Conservation (phyloP, 2,888 invertebrate species). For the Sycophila texana region DNA sequence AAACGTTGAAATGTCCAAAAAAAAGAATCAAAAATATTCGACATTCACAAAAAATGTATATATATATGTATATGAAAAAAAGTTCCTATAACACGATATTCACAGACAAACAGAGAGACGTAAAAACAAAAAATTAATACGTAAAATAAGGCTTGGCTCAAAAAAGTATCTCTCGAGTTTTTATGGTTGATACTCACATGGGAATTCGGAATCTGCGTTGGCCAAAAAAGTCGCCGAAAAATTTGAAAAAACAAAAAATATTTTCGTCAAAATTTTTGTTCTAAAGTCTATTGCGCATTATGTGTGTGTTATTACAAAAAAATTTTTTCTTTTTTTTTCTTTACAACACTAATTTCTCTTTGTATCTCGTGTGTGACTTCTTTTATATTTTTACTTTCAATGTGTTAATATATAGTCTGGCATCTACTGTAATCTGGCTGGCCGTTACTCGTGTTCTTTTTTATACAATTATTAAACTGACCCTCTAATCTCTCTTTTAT, state of each 20-base stretch:
- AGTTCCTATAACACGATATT: slow-evolving; percentile 36
- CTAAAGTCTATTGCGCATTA: slow-evolving; percentile 69
- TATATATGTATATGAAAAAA: neutral
- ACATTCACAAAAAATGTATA: slow-evolving; percentile 40
- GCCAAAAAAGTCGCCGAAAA: slow-evolving; percentile 75
- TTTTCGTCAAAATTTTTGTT: slow-evolving; percentile 74
- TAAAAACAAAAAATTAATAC: slow-evolving; percentile 58
- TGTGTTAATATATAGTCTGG: slow-evolving; percentile 32
- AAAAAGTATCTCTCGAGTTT: slow-evolving; percentile 64
- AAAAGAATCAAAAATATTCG: slow-evolving; percentile 34
- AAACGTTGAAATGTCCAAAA: neutral
- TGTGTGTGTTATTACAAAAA: slow-evolving; percentile 51
- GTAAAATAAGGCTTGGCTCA: slow-evolving; percentile 60
- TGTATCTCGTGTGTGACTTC: slow-evolving; percentile 23
- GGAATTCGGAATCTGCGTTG: slow-evolving; percentile 69
- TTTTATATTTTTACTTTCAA: slow-evolving; percentile 26
- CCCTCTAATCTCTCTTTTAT: slow-evolving; percentile 62
- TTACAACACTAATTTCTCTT: slow-evolving; percentile 12
- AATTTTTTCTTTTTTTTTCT: slow-evolving; percentile 22
- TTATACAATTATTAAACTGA: slow-evolving; percentile 55
- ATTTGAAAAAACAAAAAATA: slow-evolving; percentile 61
- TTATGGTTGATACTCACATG: slow-evolving; percentile 72
- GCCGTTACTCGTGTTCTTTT: slow-evolving; percentile 43
- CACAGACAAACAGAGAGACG: slow-evolving; percentile 57
- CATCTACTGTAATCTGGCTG: slow-evolving; percentile 52